A percentile compares a stretch with the other conserved stretches of the same genome.
Conservation (phyloP, 2,888 invertebrate species). For the Orthonevra nobilis region DNA sequence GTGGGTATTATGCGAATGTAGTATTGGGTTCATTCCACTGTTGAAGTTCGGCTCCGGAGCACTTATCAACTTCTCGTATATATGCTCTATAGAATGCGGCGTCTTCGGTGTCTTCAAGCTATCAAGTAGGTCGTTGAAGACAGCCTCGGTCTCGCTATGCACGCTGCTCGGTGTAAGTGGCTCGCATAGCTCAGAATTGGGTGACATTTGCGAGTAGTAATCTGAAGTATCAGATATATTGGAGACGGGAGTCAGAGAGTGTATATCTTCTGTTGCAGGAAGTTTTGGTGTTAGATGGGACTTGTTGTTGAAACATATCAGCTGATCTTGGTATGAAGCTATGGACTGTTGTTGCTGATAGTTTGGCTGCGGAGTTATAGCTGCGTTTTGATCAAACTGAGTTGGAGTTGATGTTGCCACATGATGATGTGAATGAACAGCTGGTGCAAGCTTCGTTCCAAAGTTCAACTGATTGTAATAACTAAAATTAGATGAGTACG, state of each 20-base stretch:
- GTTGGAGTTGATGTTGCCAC: constrained; percentile 3
- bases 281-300: constrained; percentile 9
- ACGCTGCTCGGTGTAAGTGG: constrained; percentile 75
- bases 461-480: background rate
- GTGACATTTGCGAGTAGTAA: constrained; percentile 72
- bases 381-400: background rate
- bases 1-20: background rate
- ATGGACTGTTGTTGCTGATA: background rate
- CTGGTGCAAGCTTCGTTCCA: background rate
- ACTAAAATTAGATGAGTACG: constrained; percentile 1
- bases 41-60: constrained; percentile 16
- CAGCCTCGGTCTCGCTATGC: constrained; percentile 67
- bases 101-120: constrained; percentile 47
- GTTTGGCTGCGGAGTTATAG: background rate
- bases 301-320: constrained; percentile 12
- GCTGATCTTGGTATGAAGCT: background rate
- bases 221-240: constrained; percentile 69
- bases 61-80: constrained; percentile 27
- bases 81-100: constrained; percentile 13
- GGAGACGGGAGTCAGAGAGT: constrained; percentile 9
- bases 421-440: background rate
- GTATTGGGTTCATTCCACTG: background rate
- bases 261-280: constrained; percentile 7
- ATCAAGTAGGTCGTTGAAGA: constrained; percentile 41
- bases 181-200: constrained; percentile 72